Base-by-base conservation (phyloP, 2,113 vertebrate species). In the Plotosus lineatus region DNA sequence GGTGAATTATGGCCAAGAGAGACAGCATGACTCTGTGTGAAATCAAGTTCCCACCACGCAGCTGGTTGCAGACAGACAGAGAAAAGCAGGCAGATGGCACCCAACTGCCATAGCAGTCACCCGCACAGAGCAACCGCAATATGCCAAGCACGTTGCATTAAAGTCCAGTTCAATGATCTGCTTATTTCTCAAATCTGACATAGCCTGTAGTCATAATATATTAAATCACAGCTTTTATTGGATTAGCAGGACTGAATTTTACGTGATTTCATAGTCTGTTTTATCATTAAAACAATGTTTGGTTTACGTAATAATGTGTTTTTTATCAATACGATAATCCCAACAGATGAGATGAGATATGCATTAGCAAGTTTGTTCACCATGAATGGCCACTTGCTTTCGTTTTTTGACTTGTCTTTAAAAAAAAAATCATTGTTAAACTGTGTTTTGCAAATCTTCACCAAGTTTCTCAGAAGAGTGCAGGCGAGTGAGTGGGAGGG, bases 61-160 rank as follows among this genome's bases (percentile, higher is more conserved):
- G 78, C 56, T 85, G 82, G 69, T 78, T 66, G n/a, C 74, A 58
- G 80, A 74, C 66, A 65, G 44, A 72, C 71, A 14, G 79, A 83
- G 74, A 83, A 56, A 26, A 78, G 21, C 55, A 50, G 58, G 28
- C 86, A 87, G 84, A 85, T 85, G 86, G 86, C 78, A 46, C 38
- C 82, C 82, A 82, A 69, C 82, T 84, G 82, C 71, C 82, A 46
- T 28, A 15, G 66, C 72, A 36, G 76, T 40, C 66, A 77, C 76
- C 51, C 79, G 55, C 75, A 44, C 79, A 77, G 78, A 82, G 60
- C 44, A 66, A 69, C 75, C 68, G 33, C 79, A 78, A 79, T 56
- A 77, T 82, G 80, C 69, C 79, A 77, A 79, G 58, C 56, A 51
- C 23, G 55, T 76, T 40, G 60, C 31, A 61, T 82, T 55, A 33